Percentiles rank a stretch among this genome's conserved stretches.
Evolutionary conservation across 2,113 vertebrate genomes (phyloP).

Genomic region (Elephas maximus): DNA sequence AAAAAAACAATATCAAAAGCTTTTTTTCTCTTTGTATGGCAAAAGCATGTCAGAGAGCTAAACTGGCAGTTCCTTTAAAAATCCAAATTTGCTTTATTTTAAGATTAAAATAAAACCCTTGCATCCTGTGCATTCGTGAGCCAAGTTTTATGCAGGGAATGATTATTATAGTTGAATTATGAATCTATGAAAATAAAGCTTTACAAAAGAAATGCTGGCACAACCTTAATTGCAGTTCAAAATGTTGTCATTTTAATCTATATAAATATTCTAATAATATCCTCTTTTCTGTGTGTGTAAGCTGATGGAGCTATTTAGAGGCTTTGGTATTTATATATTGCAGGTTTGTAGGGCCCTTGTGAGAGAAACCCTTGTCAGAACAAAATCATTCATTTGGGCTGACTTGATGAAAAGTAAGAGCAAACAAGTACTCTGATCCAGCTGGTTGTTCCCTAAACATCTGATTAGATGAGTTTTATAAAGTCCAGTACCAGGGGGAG

Average conservation of each 20-base stretch:
- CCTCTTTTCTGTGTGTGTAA: constrained; percentile 69
- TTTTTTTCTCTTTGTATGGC: not conserved
- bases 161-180: constrained; percentile 69
- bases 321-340: constrained; percentile 43
- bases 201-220: constrained; percentile 71
- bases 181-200: constrained; percentile 71
- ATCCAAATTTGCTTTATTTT: constrained; percentile 60
- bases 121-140: constrained; percentile 61
- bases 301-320: constrained; percentile 70
- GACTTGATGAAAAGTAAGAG: constrained; percentile 59
- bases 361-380: constrained; percentile 68
- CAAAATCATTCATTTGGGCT: constrained; percentile 65
- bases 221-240: constrained; percentile 69
- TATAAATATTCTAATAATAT: constrained; percentile 70
- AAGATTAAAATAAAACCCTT: constrained; percentile 67
- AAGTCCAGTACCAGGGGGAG: constrained; percentile 24
- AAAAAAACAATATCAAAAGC: constrained; percentile 47
- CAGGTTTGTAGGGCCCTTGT: constrained; percentile 70
- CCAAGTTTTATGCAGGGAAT: constrained; percentile 57
- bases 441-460: constrained; percentile 54
- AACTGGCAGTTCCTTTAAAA: constrained; percentile 33
- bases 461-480: constrained; percentile 56
- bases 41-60: constrained; percentile 23
- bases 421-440: constrained; percentile 48
- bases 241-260: constrained; percentile 75